Percentiles rank a stretch among this genome's conserved stretches.
Evolutionary conservation across 2,113 vertebrate genomes (phyloP).

Genomic region (Gymnorhina tibicen): DNA sequence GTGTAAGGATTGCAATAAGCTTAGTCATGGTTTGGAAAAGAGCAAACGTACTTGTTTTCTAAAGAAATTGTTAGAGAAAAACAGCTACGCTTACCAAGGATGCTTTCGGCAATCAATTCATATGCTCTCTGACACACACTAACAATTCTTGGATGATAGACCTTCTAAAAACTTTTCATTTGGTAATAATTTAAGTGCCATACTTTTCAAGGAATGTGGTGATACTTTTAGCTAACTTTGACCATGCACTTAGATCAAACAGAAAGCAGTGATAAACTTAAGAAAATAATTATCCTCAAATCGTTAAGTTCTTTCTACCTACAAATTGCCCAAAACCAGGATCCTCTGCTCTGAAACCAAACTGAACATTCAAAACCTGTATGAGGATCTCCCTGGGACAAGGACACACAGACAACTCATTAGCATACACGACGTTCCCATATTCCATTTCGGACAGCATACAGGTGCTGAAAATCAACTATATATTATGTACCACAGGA

Average conservation of each 20-base stretch:
- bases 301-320: neutral
- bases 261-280: neutral
- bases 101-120: neutral
- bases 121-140: neutral
- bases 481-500: neutral
- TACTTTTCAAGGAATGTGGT: neutral
- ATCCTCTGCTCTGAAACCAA: neutral
- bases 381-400: neutral
- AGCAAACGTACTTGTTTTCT: neutral
- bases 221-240: neutral
- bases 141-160: neutral
- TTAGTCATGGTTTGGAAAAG: neutral
- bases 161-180: neutral
- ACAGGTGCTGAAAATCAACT: neutral
- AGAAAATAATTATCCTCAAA: neutral
- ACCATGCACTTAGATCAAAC: neutral
- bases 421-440: accelerated
- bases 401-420: neutral
- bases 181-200: neutral
- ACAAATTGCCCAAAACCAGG: neutral
- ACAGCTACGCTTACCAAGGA: neutral
- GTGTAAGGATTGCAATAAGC: neutral
- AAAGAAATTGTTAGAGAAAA: neutral
- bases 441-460: neutral
- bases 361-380: neutral